These are phyloP conservation scores for Drosophila meridiana DNA, from an alignment of 2,888 invertebrate genomes.

Conservation along the genomic window DNA sequence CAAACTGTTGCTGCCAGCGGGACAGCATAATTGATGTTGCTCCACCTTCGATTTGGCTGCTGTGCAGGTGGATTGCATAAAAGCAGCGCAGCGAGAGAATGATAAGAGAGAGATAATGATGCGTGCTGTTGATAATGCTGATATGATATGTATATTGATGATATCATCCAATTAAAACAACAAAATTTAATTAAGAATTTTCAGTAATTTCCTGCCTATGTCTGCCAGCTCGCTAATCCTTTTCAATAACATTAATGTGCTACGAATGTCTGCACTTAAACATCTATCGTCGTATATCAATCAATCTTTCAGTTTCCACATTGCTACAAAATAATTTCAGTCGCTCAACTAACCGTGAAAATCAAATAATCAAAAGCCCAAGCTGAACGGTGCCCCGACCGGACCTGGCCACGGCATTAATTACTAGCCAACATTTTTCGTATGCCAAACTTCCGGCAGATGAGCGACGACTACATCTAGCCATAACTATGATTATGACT, in stretches of 20 bases:
- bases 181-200: constrained; percentile 5
- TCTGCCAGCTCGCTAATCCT: neutral
- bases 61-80: constrained; percentile 35
- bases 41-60: constrained; percentile 34
- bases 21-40: constrained; percentile 42
- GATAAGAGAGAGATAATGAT: constrained; percentile 8
- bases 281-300: constrained; percentile 2
- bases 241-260: neutral
- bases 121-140: neutral
- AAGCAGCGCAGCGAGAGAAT: neutral
- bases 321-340: constrained; percentile 10
- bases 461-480: constrained; percentile 44
- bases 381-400: constrained; percentile 4
- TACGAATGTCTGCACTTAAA: neutral
- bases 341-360: constrained; percentile 67
- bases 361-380: constrained; percentile 57
- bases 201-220: neutral
- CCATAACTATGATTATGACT: constrained; percentile 38
- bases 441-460: constrained; percentile 58
- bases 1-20: constrained; percentile 20
- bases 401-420: constrained; percentile 41
- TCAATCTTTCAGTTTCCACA: constrained; percentile 2
- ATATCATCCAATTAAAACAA: constrained; percentile 38
- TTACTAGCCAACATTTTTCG: constrained; percentile 48
- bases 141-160: constrained; percentile 24